Evolutionary conservation across 2,888 invertebrate species (phyloP), one percentile per base, ranked within the genome.

Genomic region (Serripes groenlandicus): DNA sequence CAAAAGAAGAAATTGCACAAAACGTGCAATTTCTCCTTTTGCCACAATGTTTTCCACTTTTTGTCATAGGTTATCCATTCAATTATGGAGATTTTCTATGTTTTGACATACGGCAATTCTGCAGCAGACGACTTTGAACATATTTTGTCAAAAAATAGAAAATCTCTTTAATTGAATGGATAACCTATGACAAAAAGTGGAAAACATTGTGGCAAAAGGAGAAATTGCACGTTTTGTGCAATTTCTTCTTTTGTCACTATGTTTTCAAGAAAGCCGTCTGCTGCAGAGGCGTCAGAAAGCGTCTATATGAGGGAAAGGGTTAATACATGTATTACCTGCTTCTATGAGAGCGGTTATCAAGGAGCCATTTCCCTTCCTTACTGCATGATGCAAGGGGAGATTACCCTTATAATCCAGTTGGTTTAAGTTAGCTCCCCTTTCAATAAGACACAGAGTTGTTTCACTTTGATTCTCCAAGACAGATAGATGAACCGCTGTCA

Each of bases 381-480:
- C 79, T 28, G 79, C 79, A 64, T 79, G 64, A 26, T 79, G 79
- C 18, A 79, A 60, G 4, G 79, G 79, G 3, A 75, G 69, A 54
- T 75, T 79, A 9, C 79, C 70, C 42, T 75, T 79, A 0, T 21
- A 28, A 35, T 79, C 79, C 34, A 35, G 74, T 52, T 56, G 68
- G 62, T 79, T 79, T 26, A 70, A 60, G 28, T 42, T 34, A 32
- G 62, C 62, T 1, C 64, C 70, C 34, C 37, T 30, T 21, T 35
- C 28, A 15, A 74, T 56, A 3, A 79, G 49, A 34, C 9, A 34
- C 15, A 52, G 15, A 9, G 64, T 62, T 30, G 60, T 23, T 18
- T 74, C 49, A 0, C 56, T 69, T 1, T 69, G 60, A 15, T 75
- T 68, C 23, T 68, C 23, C 30, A 75, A 70, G 9, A 54, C 74